Conservation (phyloP, 2,113 vertebrate species). For the Pterocles gutturalis region DNA sequence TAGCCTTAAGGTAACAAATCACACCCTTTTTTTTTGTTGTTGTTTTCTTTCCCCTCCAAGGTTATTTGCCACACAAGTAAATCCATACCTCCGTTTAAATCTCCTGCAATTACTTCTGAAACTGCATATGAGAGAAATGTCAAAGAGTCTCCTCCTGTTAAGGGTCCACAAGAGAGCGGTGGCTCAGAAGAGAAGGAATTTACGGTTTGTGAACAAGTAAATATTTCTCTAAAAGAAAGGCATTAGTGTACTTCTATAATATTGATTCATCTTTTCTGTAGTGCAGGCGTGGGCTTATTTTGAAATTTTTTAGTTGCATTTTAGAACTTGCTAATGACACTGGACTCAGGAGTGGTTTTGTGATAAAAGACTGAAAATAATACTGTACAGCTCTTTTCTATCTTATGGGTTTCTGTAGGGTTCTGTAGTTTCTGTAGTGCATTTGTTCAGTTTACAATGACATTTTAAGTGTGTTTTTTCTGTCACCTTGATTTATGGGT, state of each 20-base stretch:
- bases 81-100: slow-evolving; percentile 71
- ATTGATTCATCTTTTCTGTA: not conserved
- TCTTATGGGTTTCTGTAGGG: not conserved
- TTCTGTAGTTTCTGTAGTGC: not conserved
- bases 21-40: not conserved
- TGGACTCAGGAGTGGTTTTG: not conserved
- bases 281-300: not conserved
- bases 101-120: slow-evolving; percentile 71
- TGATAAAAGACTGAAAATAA: not conserved
- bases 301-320: not conserved
- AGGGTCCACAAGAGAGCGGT: slow-evolving; percentile 66
- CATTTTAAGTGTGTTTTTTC: not conserved
- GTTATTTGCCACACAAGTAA: slow-evolving; percentile 76
- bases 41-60: slow-evolving; percentile 45
- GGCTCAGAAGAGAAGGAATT: slow-evolving; percentile 70
- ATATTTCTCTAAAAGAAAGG: slow-evolving; percentile 59
- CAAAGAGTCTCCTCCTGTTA: slow-evolving; percentile 71
- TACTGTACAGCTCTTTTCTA: not conserved
- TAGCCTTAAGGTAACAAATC: not conserved
- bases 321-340: not conserved
- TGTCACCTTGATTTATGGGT: not conserved
- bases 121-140: slow-evolving; percentile 79
- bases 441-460: not conserved
- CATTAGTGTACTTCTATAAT: not conserved
- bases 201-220: slow-evolving; percentile 38